A percentile compares a stretch with the other conserved stretches of the same genome.
Conservation (phyloP, 2,888 invertebrate genomes). For the Drosophila cognata region DNA sequence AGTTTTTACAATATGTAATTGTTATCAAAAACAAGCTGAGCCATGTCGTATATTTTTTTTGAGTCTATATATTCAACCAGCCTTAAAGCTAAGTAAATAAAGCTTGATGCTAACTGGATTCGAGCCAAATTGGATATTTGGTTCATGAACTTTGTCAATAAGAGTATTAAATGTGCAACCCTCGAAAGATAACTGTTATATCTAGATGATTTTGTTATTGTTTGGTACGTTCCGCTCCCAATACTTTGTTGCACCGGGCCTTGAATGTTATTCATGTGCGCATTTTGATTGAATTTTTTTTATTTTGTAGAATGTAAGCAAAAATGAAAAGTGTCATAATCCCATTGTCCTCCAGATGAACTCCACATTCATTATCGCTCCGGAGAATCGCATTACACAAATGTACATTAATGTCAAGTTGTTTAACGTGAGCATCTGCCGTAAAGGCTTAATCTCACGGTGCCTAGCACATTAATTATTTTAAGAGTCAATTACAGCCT, state of each 20-base stretch:
- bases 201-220: conserved; percentile 34
- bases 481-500: no score
- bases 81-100: background rate
- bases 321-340: conserved; percentile 71
- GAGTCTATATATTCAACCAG: background rate
- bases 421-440: no score
- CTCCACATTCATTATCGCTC: background rate
- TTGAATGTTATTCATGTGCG: conserved; percentile 57
- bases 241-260: conserved; percentile 59
- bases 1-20: background rate
- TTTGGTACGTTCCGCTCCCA: conserved; percentile 66
- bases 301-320: conserved; percentile 71
- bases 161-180: conserved; percentile 5
- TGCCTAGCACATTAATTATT: no score
- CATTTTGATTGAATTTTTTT: conserved; percentile 79
- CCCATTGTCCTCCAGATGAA: conserved; percentile 31
- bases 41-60: background rate
- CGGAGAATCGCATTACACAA: background rate
- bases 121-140: background rate
- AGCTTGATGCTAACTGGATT: background rate
- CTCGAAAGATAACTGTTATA: background rate
- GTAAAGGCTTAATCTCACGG: no score
- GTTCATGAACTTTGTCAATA: background rate
- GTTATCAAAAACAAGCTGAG: background rate
- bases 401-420: background rate